These are phyloP conservation scores for Pantala flavescens DNA, from an alignment of 1,140 invertebrate genomes.

Conservation along the genomic window DNA sequence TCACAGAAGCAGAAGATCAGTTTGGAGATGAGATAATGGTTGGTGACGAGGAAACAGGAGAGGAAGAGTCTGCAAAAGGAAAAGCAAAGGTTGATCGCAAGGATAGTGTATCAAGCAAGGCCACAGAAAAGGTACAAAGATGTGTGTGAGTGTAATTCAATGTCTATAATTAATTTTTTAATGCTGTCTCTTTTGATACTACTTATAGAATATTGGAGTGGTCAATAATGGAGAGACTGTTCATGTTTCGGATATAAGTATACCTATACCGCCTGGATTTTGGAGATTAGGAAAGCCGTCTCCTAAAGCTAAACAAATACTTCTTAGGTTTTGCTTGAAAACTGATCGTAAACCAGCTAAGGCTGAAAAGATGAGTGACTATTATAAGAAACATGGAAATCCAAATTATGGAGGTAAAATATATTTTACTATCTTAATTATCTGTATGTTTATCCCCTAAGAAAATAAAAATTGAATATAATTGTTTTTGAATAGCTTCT, in stretches of 20 bases:
- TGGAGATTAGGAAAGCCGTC: conserved; percentile 59
- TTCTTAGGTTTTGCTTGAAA: conserved; percentile 61
- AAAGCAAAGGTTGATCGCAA: conserved; percentile 18
- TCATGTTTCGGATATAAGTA: conserved; percentile 38
- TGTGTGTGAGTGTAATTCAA: neutral
- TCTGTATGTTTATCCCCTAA: too few relatives aligned
- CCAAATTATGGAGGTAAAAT: conserved; percentile 48
- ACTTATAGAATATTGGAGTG: neutral
- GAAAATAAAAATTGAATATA: conserved; percentile 16
- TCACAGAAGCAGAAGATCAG: conserved; percentile 25
- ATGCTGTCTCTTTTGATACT: too few relatives aligned
- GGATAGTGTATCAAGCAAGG: conserved; percentile 21
- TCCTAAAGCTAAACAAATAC: conserved; percentile 52
- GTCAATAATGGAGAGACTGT: conserved; percentile 30
- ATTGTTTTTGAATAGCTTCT: too few relatives aligned
- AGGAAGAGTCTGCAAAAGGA: conserved; percentile 21
- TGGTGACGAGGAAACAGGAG: conserved; percentile 25
- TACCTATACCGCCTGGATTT: conserved; percentile 53
- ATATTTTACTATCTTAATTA: too few relatives aligned
- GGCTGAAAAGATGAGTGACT: conserved; percentile 49
- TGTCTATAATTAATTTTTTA: neutral
- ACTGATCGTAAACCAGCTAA: conserved; percentile 49
- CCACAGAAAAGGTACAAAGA: neutral
- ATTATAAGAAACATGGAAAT: conserved; percentile 53
- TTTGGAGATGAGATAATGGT: conserved; percentile 24